A percentile compares a stretch with the other conserved stretches of the same genome.
Conservation (phyloP, 2,888 invertebrate genomes). For the Dendrolimus houi region DNA sequence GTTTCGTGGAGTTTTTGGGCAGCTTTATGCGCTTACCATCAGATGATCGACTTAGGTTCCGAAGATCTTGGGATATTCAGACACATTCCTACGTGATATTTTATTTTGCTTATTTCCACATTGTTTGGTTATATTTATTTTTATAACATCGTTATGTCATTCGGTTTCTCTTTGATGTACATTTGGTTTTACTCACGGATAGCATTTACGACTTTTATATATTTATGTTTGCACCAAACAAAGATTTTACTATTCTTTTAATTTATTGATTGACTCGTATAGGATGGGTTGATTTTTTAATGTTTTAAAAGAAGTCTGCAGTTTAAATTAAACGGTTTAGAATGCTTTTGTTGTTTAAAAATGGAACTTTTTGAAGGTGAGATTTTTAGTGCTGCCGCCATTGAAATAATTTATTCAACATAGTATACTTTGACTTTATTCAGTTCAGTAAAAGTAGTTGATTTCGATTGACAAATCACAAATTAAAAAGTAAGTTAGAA, state of each 20-base stretch:
- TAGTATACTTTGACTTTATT: not conserved
- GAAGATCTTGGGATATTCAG: too few species aligned
- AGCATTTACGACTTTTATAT: not conserved
- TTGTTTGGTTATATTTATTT: not conserved
- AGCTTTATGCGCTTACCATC: too few species aligned
- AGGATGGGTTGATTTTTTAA: not conserved
- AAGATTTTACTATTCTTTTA: not conserved
- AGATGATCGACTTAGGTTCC: too few species aligned
- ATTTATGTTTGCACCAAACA: not conserved
- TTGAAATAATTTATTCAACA: not conserved
- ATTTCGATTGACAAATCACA: too few species aligned
- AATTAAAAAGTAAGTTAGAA: too few species aligned
- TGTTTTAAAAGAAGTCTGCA: not conserved
- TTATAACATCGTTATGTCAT: conserved; percentile 1
- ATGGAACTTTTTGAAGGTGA: not conserved
- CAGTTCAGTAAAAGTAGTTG: not conserved
- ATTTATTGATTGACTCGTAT: not conserved
- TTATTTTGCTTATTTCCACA: not conserved
- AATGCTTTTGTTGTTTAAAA: not conserved
- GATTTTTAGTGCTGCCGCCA: not conserved
- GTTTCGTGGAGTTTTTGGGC: too few species aligned
- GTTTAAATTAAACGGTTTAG: not conserved
- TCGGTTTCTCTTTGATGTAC: not conserved
- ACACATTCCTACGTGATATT: not conserved
- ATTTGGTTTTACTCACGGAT: not conserved